A percentile compares a stretch with the other conserved stretches of the same genome.
Evolutionary conservation across 1,140 invertebrate genomes (phyloP).

Genomic region (Varroa destructor): DNA sequence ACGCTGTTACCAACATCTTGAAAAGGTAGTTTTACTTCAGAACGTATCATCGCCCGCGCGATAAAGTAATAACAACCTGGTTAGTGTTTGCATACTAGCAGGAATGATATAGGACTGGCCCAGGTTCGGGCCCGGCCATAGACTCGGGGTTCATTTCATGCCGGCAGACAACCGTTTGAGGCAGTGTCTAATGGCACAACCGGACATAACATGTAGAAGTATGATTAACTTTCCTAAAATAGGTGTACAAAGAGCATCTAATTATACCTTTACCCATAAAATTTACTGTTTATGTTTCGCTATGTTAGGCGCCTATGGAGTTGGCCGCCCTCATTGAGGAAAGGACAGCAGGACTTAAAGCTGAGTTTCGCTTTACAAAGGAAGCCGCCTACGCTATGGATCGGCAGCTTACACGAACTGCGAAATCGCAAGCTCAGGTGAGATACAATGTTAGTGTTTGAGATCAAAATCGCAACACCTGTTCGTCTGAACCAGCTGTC

Average conservation of each 20-base stretch:
- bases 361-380: slow-evolving; percentile 8
- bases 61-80: slow-evolving; percentile 39
- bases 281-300: background rate
- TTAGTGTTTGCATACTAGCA: slow-evolving; percentile 32
- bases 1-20: slow-evolving; percentile 47
- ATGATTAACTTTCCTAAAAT: too few relatives aligned
- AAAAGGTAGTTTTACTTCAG: slow-evolving; percentile 32
- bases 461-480: background rate
- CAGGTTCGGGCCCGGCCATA: background rate
- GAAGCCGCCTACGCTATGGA: slow-evolving; percentile 15
- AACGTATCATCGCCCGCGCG: slow-evolving; percentile 51
- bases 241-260: too few relatives aligned
- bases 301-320: slow-evolving; percentile 2
- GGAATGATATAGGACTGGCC: slow-evolving; percentile 30
- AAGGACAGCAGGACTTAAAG: background rate
- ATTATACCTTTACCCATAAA: background rate
- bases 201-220: too few relatives aligned
- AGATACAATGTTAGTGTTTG: background rate
- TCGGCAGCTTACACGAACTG: slow-evolving; percentile 6
- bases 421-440: slow-evolving; percentile 19
- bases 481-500: too few relatives aligned
- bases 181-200: too few relatives aligned
- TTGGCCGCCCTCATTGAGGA: slow-evolving; percentile 9
- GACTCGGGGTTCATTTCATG: too few relatives aligned
- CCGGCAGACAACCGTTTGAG: too few relatives aligned